A percentile compares a stretch with the other conserved stretches of the same genome.
phyloP scores from a whole-genome alignment of 92 coral and sea anemone species.

The Porites rus region DNA sequence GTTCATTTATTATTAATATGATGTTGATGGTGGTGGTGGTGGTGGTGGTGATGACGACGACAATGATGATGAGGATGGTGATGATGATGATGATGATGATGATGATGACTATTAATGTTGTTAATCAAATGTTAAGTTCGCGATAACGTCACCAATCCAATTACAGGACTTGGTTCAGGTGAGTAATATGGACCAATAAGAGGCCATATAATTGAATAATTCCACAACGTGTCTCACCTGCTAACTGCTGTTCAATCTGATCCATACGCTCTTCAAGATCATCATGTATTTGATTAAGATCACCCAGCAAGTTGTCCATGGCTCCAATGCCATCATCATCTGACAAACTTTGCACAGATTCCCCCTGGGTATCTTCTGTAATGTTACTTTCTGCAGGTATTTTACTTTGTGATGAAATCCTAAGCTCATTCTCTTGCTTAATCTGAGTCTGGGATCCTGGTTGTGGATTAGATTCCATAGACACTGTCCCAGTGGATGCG shows the following conservation, averaged over 20 bases:
- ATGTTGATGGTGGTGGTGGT: too few relatives aligned
- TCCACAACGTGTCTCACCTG: conserved; percentile 55
- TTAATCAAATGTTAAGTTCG: too few relatives aligned
- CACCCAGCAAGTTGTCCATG: conserved; percentile 75
- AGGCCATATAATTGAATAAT: not conserved
- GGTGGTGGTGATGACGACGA: too few relatives aligned
- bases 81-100: too few relatives aligned
- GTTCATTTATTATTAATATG: too few relatives aligned
- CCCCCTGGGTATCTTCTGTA: conserved; percentile 8
- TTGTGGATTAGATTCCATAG: not conserved
- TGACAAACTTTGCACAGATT: conserved; percentile 28
- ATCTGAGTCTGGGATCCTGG: conserved; percentile 9
- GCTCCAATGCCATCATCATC: conserved; percentile 49
- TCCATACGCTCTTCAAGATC: conserved; percentile 82
- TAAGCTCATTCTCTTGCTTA: conserved; percentile 10
- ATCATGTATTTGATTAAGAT: conserved; percentile 76
- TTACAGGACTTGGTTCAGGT: too few relatives aligned
- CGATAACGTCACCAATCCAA: too few relatives aligned
- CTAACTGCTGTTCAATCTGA: conserved; percentile 83
- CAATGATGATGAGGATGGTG: too few relatives aligned
- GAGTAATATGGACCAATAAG: not conserved
- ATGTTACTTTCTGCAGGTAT: not conserved
- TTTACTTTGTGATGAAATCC: not conserved
- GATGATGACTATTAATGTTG: too few relatives aligned
- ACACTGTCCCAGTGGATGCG: not conserved